These are phyloP conservation scores for Leptinotarsa tumamoca DNA, from an alignment of 2,888 invertebrate species.

Conservation along the genomic window DNA sequence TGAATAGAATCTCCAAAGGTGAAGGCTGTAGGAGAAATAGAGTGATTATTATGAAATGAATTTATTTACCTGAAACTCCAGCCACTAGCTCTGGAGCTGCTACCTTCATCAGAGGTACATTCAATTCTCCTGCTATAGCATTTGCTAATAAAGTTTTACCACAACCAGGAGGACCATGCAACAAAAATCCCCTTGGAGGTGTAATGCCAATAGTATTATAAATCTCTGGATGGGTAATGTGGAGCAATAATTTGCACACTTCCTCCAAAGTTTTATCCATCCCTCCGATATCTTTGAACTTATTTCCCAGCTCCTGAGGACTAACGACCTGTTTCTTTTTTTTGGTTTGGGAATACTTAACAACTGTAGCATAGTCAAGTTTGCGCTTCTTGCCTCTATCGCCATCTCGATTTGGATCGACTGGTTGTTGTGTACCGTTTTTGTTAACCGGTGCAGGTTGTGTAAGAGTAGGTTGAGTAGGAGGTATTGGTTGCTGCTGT, in stretches of 20 bases:
- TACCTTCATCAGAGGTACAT: constrained; percentile 86
- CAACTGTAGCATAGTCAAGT: constrained; percentile 42
- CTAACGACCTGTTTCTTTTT: constrained; percentile 60
- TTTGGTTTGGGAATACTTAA: constrained; percentile 57
- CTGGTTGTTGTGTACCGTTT: constrained; percentile 63
- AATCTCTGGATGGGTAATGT: constrained; percentile 92
- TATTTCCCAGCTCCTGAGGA: constrained; percentile 63
- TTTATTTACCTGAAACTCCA: constrained; percentile 77
- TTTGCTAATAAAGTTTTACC: constrained; percentile 88
- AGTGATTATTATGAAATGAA: neutral
- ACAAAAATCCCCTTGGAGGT: constrained; percentile 89
- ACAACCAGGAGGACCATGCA: constrained; percentile 97
- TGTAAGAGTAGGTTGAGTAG: constrained; percentile 4
- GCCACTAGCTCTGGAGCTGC: constrained; percentile 93
- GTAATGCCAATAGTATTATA: constrained; percentile 85
- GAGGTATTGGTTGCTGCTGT: constrained; percentile 27
- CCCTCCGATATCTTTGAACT: constrained; percentile 84
- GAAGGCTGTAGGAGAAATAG: too few species aligned
- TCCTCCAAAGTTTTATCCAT: constrained; percentile 77
- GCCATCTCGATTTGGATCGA: constrained; percentile 61
- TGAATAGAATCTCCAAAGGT: too few species aligned
- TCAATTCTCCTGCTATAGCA: constrained; percentile 88
- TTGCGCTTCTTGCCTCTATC: constrained; percentile 47
- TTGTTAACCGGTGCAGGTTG: constrained; percentile 65
- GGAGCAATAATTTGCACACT: constrained; percentile 72